Conservation (phyloP, 2,113 vertebrate species). For the Coryphaenoides rupestris region DNA sequence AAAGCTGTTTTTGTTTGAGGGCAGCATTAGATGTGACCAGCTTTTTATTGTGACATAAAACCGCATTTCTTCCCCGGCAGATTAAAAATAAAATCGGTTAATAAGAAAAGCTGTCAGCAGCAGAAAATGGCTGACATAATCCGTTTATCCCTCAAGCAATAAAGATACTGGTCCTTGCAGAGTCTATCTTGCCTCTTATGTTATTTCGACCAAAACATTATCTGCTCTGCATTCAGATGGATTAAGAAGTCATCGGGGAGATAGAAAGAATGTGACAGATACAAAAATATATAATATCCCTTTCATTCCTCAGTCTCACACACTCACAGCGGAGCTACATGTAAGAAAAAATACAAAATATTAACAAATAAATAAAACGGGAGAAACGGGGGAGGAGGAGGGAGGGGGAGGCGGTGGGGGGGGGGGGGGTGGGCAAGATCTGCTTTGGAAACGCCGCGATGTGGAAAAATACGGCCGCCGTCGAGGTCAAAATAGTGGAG, state of each 20-base stretch:
- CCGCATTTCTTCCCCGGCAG: constrained; percentile 99
- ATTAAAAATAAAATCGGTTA: constrained; percentile 99
- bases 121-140: constrained; percentile 99
- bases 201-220: constrained; percentile 99
- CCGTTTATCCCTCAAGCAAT: constrained; percentile 99
- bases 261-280: constrained; percentile 99
- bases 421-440: no score
- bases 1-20: constrained; percentile 99
- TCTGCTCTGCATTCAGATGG: constrained; percentile 99
- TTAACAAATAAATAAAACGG: constrained; percentile 51
- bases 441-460: constrained; percentile 55
- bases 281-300: constrained; percentile 97
- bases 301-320: constrained; percentile 81
- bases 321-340: constrained; percentile 54
- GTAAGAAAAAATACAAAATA: constrained; percentile 20
- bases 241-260: constrained; percentile 99
- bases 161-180: constrained; percentile 99
- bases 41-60: constrained; percentile 99
- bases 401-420: constrained; percentile 35
- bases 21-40: constrained; percentile 99
- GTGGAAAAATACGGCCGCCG: constrained; percentile 51
- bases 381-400: constrained; percentile 15
- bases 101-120: constrained; percentile 99
- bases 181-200: constrained; percentile 99
- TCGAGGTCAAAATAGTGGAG: constrained; percentile 39